Conservation (phyloP, 2,113 vertebrate genomes). For the Donacobius atricapilla region DNA sequence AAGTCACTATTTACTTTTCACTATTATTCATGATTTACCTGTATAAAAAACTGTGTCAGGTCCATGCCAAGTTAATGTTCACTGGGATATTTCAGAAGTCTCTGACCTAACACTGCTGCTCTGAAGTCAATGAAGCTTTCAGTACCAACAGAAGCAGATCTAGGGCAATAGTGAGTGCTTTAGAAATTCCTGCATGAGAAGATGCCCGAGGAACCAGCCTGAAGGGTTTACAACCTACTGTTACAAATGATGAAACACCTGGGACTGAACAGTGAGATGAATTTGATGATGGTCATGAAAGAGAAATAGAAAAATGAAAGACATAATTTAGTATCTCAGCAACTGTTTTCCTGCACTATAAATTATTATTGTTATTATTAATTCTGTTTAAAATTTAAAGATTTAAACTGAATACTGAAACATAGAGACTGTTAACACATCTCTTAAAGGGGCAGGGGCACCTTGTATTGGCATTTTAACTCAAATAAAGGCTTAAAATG, state of each 20-base stretch:
- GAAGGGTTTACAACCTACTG: not conserved
- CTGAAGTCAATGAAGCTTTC: not conserved
- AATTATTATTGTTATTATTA: not conserved
- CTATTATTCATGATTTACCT: not conserved
- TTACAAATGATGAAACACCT: not conserved
- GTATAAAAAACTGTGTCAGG: not conserved
- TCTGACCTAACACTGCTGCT: not conserved
- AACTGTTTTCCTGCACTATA: not conserved
- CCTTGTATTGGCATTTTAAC: not conserved
- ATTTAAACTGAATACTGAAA: not conserved
- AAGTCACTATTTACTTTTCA: not conserved
- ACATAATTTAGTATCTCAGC: not conserved
- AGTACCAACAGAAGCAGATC: not conserved
- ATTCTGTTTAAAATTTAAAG: not conserved
- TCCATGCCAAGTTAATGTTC: not conserved
- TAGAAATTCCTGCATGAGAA: not conserved
- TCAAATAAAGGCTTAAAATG: not conserved
- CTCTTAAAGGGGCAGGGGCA: not conserved
- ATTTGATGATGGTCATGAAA: not conserved
- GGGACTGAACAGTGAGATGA: not conserved
- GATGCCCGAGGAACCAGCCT: not conserved
- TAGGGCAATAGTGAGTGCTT: not conserved
- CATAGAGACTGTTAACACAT: not conserved
- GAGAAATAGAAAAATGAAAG: not conserved
- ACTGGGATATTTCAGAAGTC: not conserved